Conservation (phyloP, 2,113 vertebrate genomes). For the Pyrgilauda ruficollis region DNA sequence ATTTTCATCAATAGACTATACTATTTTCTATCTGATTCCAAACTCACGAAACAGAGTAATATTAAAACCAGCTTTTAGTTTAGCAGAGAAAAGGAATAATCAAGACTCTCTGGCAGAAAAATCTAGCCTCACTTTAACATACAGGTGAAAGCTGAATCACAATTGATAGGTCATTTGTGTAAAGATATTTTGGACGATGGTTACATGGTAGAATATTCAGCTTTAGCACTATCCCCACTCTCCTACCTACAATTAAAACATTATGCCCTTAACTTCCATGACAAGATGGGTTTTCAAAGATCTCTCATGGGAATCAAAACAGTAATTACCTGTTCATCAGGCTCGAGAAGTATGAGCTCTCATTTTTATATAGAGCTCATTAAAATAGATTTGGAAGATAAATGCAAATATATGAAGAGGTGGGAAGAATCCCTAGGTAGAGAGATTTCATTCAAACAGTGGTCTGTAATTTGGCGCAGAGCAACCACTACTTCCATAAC, state of each 20-base stretch:
- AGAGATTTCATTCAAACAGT: conserved; percentile 62
- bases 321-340: conserved; percentile 70
- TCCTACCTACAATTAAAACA: conserved; percentile 66
- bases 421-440: conserved; percentile 69
- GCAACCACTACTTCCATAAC: conserved; percentile 7
- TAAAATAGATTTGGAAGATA: conserved; percentile 74
- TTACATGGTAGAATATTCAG: conserved; percentile 11
- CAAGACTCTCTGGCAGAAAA: not conserved
- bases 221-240: conserved; percentile 26
- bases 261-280: conserved; percentile 66
- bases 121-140: not conserved
- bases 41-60: not conserved
- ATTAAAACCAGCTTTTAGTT: not conserved
- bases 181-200: conserved; percentile 45
- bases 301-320: conserved; percentile 69
- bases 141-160: not conserved
- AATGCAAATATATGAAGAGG: conserved; percentile 71
- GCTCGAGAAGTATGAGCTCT: conserved; percentile 63
- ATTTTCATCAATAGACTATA: not conserved
- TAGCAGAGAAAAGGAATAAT: not conserved
- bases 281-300: conserved; percentile 67
- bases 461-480: conserved; percentile 48
- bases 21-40: not conserved
- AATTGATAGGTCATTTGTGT: conserved; percentile 18
- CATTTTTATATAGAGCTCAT: conserved; percentile 72